These are phyloP conservation scores for Pholis gunnellus DNA, from an alignment of 2,113 vertebrate genomes.

Conservation along the genomic window DNA sequence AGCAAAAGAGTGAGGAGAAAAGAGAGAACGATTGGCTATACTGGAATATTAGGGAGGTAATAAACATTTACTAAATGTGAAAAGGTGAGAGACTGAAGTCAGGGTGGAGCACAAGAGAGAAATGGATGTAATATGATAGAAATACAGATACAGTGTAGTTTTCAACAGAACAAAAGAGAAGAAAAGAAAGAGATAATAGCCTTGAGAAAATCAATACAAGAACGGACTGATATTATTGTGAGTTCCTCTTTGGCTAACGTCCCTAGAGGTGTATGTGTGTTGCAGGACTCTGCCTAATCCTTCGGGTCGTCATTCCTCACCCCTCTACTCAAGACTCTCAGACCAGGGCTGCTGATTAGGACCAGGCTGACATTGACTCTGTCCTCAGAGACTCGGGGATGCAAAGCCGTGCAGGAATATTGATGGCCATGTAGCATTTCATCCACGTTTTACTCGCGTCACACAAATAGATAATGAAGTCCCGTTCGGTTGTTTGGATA, in stretches of 20 bases:
- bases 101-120: background rate
- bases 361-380: conserved; percentile 37
- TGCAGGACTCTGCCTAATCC: conserved; percentile 19
- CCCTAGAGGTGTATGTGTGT: background rate
- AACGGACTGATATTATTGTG: conserved; percentile 23
- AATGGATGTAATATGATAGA: background rate
- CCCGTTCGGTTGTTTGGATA: conserved; percentile 12
- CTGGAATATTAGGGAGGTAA: background rate
- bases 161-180: conserved; percentile 20
- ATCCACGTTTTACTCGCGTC: conserved; percentile 23
- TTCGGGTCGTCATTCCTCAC: conserved; percentile 23
- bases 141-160: conserved; percentile 10
- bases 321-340: conserved; percentile 10
- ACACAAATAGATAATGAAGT: conserved; percentile 26
- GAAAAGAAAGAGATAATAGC: conserved; percentile 11
- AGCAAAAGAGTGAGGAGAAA: conserved; percentile 16
- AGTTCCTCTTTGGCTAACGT: conserved; percentile 6
- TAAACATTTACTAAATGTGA: conserved; percentile 4
- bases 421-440: conserved; percentile 27
- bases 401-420: conserved; percentile 30
- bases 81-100: background rate
- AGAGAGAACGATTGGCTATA: background rate
- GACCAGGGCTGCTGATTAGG: conserved; percentile 40
- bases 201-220: conserved; percentile 15
- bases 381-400: conserved; percentile 13